Evolutionary conservation across 2,888 invertebrate genomes (phyloP), one percentile per base, ranked within the genome.

Genomic region (Azorinus chamasolen): DNA sequence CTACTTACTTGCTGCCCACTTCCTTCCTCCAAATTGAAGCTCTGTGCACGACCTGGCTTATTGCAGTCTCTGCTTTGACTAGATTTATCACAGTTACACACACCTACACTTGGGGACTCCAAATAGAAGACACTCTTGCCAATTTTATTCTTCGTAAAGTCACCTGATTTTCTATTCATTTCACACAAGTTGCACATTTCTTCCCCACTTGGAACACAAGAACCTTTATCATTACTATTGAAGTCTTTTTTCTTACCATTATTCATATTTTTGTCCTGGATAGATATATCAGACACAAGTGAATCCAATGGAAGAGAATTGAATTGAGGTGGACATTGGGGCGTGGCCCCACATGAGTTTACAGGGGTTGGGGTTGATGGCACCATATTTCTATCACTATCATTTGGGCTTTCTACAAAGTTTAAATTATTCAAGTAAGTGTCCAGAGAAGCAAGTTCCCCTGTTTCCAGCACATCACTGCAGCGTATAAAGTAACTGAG

Each of bases 401-500:
- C 84, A 22, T 68, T 79, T 1, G 87, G 85, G 12, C 84, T 71
- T 45, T 87, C 88, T 24, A 79, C 83, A 43, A 84, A 73, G 6
- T 72, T 76, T 43, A 88, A 59, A 32, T 81, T 81, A 20, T 86
- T 83, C 18, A 89, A 54, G 53, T 83, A 83, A 1, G 78, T 63
- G 25, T 84, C 73, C 43, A 89, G 76, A 46, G 83, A 78, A 16
- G 83, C 83, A 16, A 77, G 58, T 22, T 90, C 89, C 5, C 82
- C 73, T 16, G 77, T 86, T 93, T 95, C 87, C 93, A 84, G 94
- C 59, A 96, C 95, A 88, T 96, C 95, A 84, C 95, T 95, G 92
- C 96, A 97, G 53, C 97, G 95, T 76, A 98, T 95, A 90, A 98
- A 98, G 92, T 98, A 98, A 0, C 97, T 96, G 24, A 98, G 93